Evolutionary conservation across 2,113 vertebrate genomes (phyloP).

Genomic region (Porphyrio hochstetteri): DNA sequence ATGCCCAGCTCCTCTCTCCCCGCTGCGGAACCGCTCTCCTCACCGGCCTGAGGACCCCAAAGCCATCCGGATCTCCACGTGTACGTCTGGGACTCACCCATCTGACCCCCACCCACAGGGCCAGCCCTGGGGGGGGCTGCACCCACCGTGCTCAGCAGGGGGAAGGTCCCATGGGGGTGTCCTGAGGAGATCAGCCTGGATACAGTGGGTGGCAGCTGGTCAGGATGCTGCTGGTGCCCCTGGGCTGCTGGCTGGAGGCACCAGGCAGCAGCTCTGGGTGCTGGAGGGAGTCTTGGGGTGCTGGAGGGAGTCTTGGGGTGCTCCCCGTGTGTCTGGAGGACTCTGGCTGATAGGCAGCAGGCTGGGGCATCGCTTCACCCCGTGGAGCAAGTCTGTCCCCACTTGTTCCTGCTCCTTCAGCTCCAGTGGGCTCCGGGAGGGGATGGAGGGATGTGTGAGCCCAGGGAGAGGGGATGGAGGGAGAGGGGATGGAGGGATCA

Average conservation of each 20-base stretch:
- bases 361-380: background rate
- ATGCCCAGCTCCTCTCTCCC: conserved; percentile 85
- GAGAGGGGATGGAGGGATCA: too few relatives aligned
- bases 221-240: too few relatives aligned
- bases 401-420: background rate
- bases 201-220: background rate
- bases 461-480: background rate
- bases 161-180: accelerated
- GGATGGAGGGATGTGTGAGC: background rate
- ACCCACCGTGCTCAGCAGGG: background rate
- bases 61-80: conserved; percentile 81
- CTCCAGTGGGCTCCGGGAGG: background rate
- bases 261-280: background rate
- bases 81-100: conserved; percentile 62
- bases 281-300: background rate
- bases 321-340: background rate
- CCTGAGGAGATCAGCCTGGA: background rate
- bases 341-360: too few relatives aligned
- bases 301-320: background rate
- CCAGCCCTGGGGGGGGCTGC: background rate
- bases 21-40: conserved; percentile 85
- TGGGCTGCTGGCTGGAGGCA: background rate
- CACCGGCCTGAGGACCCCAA: conserved; percentile 88
- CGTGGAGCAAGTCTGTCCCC: background rate
- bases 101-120: accelerated